These are phyloP conservation scores for Azemiops feae DNA, from an alignment of 2,113 vertebrate species.

Conservation along the genomic window DNA sequence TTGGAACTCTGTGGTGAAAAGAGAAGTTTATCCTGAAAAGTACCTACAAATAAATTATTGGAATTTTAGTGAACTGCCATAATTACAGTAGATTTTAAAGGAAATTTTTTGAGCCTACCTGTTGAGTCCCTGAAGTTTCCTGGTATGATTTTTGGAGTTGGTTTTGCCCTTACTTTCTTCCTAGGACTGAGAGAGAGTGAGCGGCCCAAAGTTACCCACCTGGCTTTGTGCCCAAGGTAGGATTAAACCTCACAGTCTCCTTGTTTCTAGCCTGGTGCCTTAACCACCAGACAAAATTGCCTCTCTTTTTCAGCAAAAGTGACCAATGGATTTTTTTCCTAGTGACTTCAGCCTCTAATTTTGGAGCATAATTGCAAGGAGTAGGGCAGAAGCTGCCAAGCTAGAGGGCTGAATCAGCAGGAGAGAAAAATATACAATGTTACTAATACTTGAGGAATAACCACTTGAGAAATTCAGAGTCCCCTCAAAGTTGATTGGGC, in stretches of 20 bases:
- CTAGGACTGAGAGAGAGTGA: neutral
- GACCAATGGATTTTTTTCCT: neutral
- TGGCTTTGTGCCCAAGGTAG: neutral
- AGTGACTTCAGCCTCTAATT: neutral
- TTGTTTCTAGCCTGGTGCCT: neutral
- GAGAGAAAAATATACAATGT: neutral
- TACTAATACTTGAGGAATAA: neutral
- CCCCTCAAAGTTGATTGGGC: neutral
- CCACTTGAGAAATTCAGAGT: neutral
- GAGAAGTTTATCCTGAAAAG: neutral
- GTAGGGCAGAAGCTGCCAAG: too few species aligned
- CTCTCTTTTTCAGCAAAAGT: neutral
- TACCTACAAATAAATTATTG: neutral
- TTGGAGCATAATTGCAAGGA: neutral
- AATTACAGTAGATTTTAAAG: neutral
- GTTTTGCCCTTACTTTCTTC: neutral
- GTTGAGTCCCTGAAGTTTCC: neutral
- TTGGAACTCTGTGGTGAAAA: slow-evolving; percentile 13
- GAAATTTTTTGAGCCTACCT: neutral
- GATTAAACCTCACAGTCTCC: neutral
- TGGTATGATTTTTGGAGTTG: neutral
- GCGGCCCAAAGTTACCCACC: neutral
- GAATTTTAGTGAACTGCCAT: neutral
- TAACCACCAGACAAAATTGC: neutral
- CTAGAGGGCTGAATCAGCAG: neutral